Conservation (phyloP, 2,888 invertebrate genomes). For the Plebejus argus region DNA sequence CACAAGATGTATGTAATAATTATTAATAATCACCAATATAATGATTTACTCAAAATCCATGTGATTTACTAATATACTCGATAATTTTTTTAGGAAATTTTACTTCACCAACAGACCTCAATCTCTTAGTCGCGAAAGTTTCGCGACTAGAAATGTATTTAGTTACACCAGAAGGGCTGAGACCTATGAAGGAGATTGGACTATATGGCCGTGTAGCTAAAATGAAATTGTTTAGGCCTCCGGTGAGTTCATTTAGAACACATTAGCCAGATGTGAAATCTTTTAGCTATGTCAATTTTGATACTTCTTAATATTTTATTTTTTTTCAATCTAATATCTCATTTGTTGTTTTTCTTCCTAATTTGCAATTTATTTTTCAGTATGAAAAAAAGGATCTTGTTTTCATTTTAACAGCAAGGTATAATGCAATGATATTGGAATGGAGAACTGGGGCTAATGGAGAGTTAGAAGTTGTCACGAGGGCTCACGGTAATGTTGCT, state of each 20-base stretch:
- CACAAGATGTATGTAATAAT: background rate
- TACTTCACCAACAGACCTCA: constrained; percentile 95
- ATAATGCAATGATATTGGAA: constrained; percentile 98
- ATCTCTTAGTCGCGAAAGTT: constrained; percentile 97
- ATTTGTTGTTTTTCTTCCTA: background rate
- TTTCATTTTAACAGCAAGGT: constrained; percentile 95
- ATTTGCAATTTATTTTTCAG: constrained; percentile 70
- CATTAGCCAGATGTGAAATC: background rate
- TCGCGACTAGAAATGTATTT: constrained; percentile 96
- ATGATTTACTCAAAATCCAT: background rate
- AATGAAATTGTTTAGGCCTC: constrained; percentile 95
- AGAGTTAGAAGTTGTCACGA: constrained; percentile 95
- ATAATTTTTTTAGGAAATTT: constrained; percentile 89
- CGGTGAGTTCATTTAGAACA: constrained; percentile 77
- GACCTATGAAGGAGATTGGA: constrained; percentile 96
- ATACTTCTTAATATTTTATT: background rate
- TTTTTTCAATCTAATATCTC: constrained; percentile 3
- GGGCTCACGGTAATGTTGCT: constrained; percentile 97
- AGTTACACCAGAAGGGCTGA: constrained; percentile 97
- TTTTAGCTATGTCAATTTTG: background rate
- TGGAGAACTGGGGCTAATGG: constrained; percentile 87
- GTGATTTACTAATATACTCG: background rate
- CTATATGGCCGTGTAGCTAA: constrained; percentile 97
- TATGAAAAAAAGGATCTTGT: constrained; percentile 95
- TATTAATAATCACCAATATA: background rate